phyloP scores from a whole-genome alignment of 2,113 vertebrate species.

The Podocnemis expansa region DNA sequence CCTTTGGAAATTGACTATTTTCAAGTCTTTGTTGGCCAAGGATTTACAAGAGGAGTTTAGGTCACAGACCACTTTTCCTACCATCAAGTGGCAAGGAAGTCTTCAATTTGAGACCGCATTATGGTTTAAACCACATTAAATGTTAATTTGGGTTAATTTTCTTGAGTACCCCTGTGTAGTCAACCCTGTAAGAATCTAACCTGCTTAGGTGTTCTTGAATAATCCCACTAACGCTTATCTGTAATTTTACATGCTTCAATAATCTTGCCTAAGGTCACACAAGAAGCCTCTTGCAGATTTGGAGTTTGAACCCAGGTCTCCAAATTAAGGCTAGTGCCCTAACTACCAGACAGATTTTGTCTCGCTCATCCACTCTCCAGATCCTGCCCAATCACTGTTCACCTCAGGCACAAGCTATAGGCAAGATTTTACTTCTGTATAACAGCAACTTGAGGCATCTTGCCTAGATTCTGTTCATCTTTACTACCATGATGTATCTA shows the following conservation, averaged over 20 bases:
- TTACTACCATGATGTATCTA: not conserved
- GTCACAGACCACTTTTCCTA: not conserved
- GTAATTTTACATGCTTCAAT: not conserved
- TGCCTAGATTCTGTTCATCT: not conserved
- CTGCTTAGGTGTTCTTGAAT: not conserved
- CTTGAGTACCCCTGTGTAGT: not conserved
- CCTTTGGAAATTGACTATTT: no score
- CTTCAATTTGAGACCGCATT: not conserved
- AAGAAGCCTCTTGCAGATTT: not conserved
- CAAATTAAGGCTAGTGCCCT: constrained; percentile 17
- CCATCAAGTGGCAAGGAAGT: not conserved
- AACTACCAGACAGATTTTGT: not conserved
- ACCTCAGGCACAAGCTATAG: constrained; percentile 50
- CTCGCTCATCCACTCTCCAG: constrained; percentile 12
- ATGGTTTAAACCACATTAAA: not conserved
- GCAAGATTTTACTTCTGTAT: constrained; percentile 11
- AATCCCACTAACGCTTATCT: not conserved
- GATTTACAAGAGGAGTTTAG: not conserved
- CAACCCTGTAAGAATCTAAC: not conserved
- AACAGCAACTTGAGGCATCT: not conserved
- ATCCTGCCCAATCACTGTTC: constrained; percentile 18
- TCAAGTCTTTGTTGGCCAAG: not conserved
- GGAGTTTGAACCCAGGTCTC: not conserved
- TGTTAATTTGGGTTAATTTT: not conserved
- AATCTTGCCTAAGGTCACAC: not conserved